Evolutionary conservation across 2,888 invertebrate genomes (phyloP), one percentile per base, ranked within the genome.

Genomic region (Ichneumoninae sp.): DNA sequence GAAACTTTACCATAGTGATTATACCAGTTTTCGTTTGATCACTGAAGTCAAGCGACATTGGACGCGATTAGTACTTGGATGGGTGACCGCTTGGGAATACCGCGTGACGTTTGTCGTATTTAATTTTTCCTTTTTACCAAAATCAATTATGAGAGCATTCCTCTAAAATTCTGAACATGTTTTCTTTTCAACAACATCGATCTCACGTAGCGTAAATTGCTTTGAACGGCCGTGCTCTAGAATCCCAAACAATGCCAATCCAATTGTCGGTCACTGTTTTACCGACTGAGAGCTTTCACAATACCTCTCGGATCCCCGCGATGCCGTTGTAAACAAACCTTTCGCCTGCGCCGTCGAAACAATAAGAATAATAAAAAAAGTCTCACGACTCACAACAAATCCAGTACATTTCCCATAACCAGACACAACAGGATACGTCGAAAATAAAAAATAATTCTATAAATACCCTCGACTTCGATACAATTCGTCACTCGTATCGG

Each of bases 1-100:
- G 8, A 40, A 40, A 40, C 40, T 40, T 8, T 40, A 40, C 8
- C 40, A 40, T 40, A 1, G 8, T 8, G 40, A 8, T 40, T 22
- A 26, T 57, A 57, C 57, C 57, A 57, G 57, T 57, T 57, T 13
- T 57, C 57, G 57, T 57, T 8, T 26, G 26, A 57, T 57, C 57
- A 26, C 57, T 26, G 26, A 26, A 57, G 26, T 26, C 57, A 13
- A 57, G 22, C 26, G 26, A 22, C 26, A 8, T 26, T 57, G 26
- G 26, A 19, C 22, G 26, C 26, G 57, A 13, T 57, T 26, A 13
- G 13, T 57, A 13, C 57, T 57, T 57, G 13, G 57, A 26, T 57
- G 26, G 57, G 57, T 26, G 57, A 57, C 57, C 57, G 57, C 13
- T 57, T 57, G 26, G 22, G 10, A 57, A 26, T 7, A 57, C 13